These are phyloP conservation scores for Acholoe squamosa DNA, from an alignment of 2,888 invertebrate species.

Conservation along the genomic window DNA sequence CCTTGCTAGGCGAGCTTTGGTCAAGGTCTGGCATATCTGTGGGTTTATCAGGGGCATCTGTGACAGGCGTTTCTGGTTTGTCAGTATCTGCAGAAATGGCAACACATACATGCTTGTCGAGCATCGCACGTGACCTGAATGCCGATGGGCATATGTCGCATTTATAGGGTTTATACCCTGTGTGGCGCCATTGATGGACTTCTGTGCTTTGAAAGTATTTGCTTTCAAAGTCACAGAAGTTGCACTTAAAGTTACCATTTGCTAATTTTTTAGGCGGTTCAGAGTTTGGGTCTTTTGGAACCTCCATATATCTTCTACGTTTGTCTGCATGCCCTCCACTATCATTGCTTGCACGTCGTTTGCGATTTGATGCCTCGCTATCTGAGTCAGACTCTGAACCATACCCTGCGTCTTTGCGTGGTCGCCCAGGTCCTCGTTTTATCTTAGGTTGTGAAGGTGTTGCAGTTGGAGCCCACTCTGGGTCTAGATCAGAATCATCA, in stretches of 20 bases:
- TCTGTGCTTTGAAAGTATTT: conserved; percentile 19
- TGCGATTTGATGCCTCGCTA: background rate
- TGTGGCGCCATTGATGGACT: conserved; percentile 45
- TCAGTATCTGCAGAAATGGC: background rate
- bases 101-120: conserved; percentile 18
- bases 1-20: background rate
- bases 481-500: conserved; percentile 38
- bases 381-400: background rate
- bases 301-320: background rate
- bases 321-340: background rate
- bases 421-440: background rate
- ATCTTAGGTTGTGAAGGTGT: background rate
- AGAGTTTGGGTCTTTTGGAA: conserved; percentile 42
- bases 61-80: background rate
- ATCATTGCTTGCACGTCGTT: background rate
- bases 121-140: background rate
- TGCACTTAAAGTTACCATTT: background rate
- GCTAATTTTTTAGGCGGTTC: background rate
- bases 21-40: background rate
- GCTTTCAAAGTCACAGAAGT: conserved; percentile 41
- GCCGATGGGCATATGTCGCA: background rate
- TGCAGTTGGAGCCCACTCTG: conserved; percentile 30
- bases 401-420: background rate
- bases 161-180: conserved; percentile 13
- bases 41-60: background rate